Conservation (phyloP, 2,113 vertebrate genomes). For the Mungos mungo region DNA sequence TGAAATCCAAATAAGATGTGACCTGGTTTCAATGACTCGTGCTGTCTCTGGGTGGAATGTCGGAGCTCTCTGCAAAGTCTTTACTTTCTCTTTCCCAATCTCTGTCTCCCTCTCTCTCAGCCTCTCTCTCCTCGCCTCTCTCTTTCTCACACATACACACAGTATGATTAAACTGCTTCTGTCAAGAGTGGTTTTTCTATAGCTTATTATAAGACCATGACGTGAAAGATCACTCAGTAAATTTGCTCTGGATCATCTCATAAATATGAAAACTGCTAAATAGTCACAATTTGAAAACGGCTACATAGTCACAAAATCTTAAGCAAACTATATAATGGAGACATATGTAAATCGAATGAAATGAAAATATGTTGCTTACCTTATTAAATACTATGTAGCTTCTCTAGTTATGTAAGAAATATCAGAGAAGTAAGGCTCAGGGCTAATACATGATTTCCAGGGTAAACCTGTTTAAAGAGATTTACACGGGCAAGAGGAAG, state of each 20-base stretch:
- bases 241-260: slow-evolving; percentile 67
- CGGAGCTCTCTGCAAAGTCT: slow-evolving; percentile 44
- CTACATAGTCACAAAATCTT: background rate
- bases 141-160: slow-evolving; percentile 19
- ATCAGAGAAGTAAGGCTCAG: background rate
- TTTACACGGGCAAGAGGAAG: background rate
- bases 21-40: slow-evolving; percentile 72
- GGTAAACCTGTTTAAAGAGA: background rate
- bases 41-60: slow-evolving; percentile 63
- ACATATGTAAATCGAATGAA: background rate
- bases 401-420: background rate
- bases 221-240: slow-evolving; percentile 61
- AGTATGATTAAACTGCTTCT: slow-evolving; percentile 78
- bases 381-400: background rate
- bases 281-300: slow-evolving; percentile 3
- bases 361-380: background rate
- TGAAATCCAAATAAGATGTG: slow-evolving; percentile 37
- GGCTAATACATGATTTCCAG: background rate
- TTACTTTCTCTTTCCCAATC: background rate
- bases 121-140: background rate
- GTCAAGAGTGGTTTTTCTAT: slow-evolving; percentile 70
- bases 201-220: slow-evolving; percentile 74
- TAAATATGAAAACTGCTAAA: slow-evolving; percentile 44
- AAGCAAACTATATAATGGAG: background rate
- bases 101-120: background rate